Conservation (phyloP, 1,140 invertebrate genomes). For the Leptonema lineaticorne region DNA sequence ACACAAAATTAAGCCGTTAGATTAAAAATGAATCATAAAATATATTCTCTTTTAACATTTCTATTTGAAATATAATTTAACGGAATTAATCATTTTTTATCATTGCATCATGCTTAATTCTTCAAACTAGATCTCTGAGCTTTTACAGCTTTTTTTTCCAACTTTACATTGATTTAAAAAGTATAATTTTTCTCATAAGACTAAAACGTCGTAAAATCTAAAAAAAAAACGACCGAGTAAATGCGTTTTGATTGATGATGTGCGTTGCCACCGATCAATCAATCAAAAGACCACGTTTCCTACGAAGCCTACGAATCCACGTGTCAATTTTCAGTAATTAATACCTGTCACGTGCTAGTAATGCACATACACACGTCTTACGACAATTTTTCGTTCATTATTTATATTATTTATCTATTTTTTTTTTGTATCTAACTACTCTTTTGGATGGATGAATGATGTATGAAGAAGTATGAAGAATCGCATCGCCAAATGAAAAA, state of each 20-base stretch:
- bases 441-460: background rate
- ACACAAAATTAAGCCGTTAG: too few species aligned
- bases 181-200: background rate
- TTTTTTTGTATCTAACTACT: too few species aligned
- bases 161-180: too few species aligned
- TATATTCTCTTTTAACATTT: too few species aligned
- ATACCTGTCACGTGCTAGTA: background rate
- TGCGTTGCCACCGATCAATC: background rate
- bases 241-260: background rate
- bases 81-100: too few species aligned
- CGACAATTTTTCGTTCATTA: background rate
- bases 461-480: background rate
- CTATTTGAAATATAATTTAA: too few species aligned
- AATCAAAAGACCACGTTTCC: background rate
- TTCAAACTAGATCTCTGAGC: too few species aligned
- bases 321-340: constrained; percentile 9
- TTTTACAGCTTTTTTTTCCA: too few species aligned
- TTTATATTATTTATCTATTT: too few species aligned
- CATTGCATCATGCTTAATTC: too few species aligned
- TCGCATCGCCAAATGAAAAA: constrained; percentile 7
- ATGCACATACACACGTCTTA: background rate
- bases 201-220: background rate
- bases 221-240: background rate
- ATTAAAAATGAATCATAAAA: too few species aligned
- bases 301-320: background rate